These are phyloP conservation scores for Ormia ochracea DNA, from an alignment of 2,888 invertebrate species.

Conservation along the genomic window DNA sequence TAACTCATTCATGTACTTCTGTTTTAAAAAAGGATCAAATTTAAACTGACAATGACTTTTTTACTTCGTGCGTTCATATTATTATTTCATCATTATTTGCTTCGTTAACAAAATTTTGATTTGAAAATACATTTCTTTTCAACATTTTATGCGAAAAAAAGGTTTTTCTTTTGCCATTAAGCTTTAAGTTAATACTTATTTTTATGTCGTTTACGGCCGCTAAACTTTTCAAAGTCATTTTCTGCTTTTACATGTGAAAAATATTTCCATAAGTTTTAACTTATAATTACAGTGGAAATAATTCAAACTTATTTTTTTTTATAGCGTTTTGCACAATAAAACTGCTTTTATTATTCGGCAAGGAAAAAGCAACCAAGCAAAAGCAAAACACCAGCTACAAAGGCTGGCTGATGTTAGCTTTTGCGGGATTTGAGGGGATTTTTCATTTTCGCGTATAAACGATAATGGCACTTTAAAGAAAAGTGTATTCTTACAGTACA, in stretches of 20 bases:
- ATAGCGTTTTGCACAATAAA: slow-evolving; percentile 40
- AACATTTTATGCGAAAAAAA: neutral
- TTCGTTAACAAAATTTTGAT: neutral
- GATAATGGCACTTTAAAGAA: no score
- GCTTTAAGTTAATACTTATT: neutral
- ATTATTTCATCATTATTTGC: no score
- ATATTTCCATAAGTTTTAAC: neutral
- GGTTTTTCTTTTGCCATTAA: neutral
- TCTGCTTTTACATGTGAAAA: neutral
- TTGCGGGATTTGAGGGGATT: no score
- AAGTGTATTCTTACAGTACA: no score
- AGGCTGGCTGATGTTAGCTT: slow-evolving; percentile 32
- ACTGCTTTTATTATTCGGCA: slow-evolving; percentile 42
- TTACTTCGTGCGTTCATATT: no score
- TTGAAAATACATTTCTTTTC: neutral
- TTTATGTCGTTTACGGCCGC: neutral
- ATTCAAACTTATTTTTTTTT: slow-evolving; percentile 42
- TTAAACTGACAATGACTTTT: no score
- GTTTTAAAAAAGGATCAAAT: no score
- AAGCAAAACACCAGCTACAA: neutral
- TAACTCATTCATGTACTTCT: no score
- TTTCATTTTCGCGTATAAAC: no score
- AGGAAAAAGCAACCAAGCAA: no score
- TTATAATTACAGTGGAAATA: neutral
- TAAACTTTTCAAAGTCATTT: neutral